Conservation (phyloP, 2,113 vertebrate species). For the Laticauda colubrina region DNA sequence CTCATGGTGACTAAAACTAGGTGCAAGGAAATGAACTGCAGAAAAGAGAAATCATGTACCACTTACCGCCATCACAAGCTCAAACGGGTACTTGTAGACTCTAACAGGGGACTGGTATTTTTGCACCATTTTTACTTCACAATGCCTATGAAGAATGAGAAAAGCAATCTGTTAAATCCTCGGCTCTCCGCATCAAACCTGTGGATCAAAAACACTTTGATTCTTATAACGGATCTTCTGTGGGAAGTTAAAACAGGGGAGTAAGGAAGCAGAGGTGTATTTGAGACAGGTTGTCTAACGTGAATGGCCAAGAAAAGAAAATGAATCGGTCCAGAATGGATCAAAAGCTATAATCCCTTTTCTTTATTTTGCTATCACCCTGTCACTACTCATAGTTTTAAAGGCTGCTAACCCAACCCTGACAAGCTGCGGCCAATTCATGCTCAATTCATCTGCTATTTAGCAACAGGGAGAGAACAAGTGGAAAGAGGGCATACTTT, state of each 20-base stretch:
- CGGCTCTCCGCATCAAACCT: neutral
- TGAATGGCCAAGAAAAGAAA: neutral
- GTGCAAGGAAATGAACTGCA: neutral
- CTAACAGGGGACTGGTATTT: slow-evolving; percentile 83
- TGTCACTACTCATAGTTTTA: neutral
- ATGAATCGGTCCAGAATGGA: neutral
- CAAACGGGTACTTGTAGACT: slow-evolving; percentile 83
- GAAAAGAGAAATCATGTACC: neutral
- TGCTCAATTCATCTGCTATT: slow-evolving; percentile 29
- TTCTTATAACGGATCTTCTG: slow-evolving; percentile 2
- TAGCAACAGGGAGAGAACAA: slow-evolving; percentile 12
- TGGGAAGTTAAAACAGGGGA: slow-evolving; percentile 5
- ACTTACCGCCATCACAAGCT: slow-evolving; percentile 87
- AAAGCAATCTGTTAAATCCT: neutral
- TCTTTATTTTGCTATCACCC: neutral
- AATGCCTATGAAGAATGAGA: slow-evolving; percentile 25
- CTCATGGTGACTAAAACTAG: neutral
- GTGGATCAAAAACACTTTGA: neutral
- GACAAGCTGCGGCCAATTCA: slow-evolving; percentile 10
- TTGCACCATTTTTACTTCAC: slow-evolving; percentile 78
- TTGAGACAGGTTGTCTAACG: neutral
- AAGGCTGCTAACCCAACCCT: slow-evolving; percentile 16
- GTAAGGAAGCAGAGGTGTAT: slow-evolving; percentile 3
- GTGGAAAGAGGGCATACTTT: slow-evolving; percentile 14
- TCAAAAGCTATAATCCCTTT: neutral